Base-by-base conservation (phyloP, 2,797 vertebrate species). In the Ceryle rudis region DNA sequence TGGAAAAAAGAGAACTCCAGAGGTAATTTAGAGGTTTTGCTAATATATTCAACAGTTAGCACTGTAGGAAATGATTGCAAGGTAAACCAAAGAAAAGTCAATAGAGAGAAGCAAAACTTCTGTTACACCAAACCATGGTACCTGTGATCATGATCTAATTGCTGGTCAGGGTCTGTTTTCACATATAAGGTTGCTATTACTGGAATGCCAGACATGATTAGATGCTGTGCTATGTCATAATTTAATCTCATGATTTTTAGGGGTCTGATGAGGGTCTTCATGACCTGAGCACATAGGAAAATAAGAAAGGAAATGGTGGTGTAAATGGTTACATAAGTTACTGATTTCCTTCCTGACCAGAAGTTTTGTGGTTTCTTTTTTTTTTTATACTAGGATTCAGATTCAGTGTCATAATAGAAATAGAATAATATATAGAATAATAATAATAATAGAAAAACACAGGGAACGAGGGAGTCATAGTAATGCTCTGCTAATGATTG, bases 1-100 rank as follows among this genome's bases (percentile, higher is more conserved):
- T 10, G 16, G 9, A 37, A 65, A 55, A 51, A 60, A 33, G 1
- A 66, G 13, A 74, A 33, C 14, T 79, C 42, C 71, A 57, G 69
- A 81, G 18, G 62, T 88, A 93, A 94, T 94, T 89, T 94, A 86
- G 79, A 88, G 55, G 33, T 89, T 75, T 41, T 86, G 46, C 54
- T 79, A 86, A 92, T 51, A 23, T 78, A 93, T 87, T 96, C 87
- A 93, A 39, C 26, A 37, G 47, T 78, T 88, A 92, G 70, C 33
- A 33, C 62, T 79, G 47, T 80, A 89, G 52, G 41, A 95, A 92
- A 69, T 77, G 1, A 82, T 92, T 93, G 72, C 61, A 92, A 90
- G 18, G 28, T 80, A 93, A 91, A 66, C 18, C 31, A 84, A 90
- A 54, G 26, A 72, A 69, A 72, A 83, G 11, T 70, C 49, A 86